These are phyloP conservation scores for Lepilemur ruficaudatus DNA, from an alignment of 2,797 vertebrate genomes.

Conservation along the genomic window DNA sequence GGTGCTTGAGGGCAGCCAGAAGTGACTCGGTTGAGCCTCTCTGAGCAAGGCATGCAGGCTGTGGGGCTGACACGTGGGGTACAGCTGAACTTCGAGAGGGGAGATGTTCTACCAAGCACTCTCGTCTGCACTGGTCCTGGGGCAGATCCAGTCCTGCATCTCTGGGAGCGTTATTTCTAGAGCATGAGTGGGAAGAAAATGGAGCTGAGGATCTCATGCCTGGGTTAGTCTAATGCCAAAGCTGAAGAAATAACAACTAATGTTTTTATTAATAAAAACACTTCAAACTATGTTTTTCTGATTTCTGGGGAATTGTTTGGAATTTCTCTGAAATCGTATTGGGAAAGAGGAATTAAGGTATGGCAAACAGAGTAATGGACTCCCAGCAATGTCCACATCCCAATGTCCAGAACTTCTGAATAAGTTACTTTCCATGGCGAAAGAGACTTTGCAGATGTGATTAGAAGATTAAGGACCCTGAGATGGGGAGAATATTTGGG, in stretches of 20 bases:
- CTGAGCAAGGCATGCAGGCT: background rate
- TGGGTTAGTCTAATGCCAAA: conserved; percentile 38
- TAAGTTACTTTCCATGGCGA: background rate
- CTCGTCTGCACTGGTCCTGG: background rate
- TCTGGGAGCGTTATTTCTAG: background rate
- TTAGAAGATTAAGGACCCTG: background rate
- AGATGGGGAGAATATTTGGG: background rate
- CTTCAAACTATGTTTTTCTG: background rate
- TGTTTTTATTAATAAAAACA: background rate
- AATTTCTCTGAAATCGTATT: background rate
- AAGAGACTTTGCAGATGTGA: background rate
- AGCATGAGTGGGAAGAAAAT: background rate
- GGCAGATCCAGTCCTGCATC: background rate
- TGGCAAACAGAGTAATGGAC: background rate
- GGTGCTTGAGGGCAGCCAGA: conserved; percentile 54
- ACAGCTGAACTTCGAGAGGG: conserved; percentile 5
- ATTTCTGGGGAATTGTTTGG: background rate
- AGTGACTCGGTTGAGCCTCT: conserved; percentile 60
- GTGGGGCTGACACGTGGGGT: background rate
- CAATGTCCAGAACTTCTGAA: background rate
- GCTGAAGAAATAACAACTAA: background rate
- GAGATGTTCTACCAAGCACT: background rate
- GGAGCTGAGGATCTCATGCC: background rate
- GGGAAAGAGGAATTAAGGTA: background rate
- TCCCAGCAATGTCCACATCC: background rate